A percentile compares a stretch with the other conserved stretches of the same genome.
Evolutionary conservation across 64 coral and sea anemone genomes (phyloP).

Genomic region (Trachythela sp.): DNA sequence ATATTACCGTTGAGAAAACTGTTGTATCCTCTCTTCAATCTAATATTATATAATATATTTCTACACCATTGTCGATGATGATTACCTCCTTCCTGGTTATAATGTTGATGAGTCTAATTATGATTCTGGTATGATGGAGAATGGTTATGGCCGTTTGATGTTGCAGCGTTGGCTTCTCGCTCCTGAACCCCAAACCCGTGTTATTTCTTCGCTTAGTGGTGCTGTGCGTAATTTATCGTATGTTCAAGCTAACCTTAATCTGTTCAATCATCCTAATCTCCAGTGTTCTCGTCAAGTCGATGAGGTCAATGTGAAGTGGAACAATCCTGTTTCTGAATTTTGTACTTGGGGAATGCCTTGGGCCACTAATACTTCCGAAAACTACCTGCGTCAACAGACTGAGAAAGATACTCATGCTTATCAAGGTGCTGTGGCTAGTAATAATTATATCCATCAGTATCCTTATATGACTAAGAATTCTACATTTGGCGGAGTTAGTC

Average conservation of each 20-base stretch:
- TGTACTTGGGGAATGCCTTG: background rate
- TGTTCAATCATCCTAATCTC: background rate
- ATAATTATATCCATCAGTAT: background rate
- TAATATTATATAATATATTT: background rate
- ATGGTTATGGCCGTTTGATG: background rate
- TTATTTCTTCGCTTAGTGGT: too few species aligned
- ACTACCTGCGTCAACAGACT: too few species aligned
- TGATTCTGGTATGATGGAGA: background rate
- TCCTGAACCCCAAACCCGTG: background rate
- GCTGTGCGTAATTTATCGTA: background rate
- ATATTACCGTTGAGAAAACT: background rate
- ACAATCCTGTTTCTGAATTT: background rate
- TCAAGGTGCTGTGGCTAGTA: background rate
- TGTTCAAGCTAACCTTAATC: background rate
- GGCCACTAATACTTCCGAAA: background rate
- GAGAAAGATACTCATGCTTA: background rate
- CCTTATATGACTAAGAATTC: background rate
- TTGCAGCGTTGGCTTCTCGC: background rate
- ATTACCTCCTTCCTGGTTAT: background rate
- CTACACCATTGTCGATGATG: background rate
- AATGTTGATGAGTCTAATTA: background rate
- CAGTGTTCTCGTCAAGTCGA: background rate
- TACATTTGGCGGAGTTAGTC: background rate
- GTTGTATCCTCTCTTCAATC: background rate
- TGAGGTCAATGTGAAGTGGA: background rate